phyloP scores from a whole-genome alignment of 2,113 vertebrate genomes.

The Motacilla alba region DNA sequence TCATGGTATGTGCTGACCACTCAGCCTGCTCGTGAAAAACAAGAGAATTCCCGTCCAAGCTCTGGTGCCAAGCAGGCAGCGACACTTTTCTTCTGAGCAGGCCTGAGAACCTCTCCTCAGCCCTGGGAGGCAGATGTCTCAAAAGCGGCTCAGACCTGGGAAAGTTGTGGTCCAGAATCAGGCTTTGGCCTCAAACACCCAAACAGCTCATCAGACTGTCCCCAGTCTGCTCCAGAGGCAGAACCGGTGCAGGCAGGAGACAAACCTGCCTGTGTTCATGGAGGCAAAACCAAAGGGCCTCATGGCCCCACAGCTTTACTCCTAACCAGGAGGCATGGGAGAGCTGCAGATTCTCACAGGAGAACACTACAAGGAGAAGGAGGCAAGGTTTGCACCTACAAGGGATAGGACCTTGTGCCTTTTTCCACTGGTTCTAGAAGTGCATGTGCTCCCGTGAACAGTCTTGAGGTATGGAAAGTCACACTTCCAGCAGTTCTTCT shows the following conservation, averaged over 20 bases:
- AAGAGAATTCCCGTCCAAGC: conserved; percentile 49
- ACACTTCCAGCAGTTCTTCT: neutral
- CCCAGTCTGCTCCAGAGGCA: neutral
- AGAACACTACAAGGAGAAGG: neutral
- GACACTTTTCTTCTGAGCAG: neutral
- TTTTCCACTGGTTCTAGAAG: neutral
- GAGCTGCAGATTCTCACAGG: neutral
- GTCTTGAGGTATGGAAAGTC: neutral
- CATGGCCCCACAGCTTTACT: neutral
- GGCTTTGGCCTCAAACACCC: neutral
- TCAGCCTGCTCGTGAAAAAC: conserved; percentile 45
- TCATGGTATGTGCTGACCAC: conserved; percentile 60
- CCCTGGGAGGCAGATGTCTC: conserved; percentile 40
- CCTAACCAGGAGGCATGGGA: neutral
- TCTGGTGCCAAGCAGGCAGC: neutral
- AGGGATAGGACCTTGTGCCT: neutral
- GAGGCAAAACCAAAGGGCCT: neutral
- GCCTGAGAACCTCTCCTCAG: conserved; percentile 33
- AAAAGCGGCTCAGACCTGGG: neutral
- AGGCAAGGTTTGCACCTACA: neutral
- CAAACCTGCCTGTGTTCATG: neutral
- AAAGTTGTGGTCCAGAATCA: neutral
- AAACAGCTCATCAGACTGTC: neutral
- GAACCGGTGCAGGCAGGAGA: neutral
- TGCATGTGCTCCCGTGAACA: rapidly evolving